These are phyloP conservation scores for Cephus pygmeus DNA, from an alignment of 2,888 invertebrate genomes.

Conservation along the genomic window DNA sequence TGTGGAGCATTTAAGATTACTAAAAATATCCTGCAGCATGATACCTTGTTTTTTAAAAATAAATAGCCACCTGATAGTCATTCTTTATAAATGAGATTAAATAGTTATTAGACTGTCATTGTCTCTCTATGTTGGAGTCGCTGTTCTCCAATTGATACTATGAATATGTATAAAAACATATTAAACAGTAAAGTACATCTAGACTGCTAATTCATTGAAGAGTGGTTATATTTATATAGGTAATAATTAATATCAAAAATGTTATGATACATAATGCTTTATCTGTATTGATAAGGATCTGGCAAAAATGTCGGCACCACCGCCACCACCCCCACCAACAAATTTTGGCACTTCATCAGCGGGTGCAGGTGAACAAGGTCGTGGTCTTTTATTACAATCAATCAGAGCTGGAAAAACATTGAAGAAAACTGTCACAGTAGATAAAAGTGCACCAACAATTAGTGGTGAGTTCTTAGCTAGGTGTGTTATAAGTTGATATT, in stretches of 20 bases:
- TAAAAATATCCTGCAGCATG: background rate
- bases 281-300: background rate
- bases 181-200: background rate
- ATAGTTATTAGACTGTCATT: background rate
- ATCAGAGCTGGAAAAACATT: constrained; percentile 85
- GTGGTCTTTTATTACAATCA: constrained; percentile 81
- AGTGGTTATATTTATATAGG: too few species aligned
- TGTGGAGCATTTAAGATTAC: background rate
- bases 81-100: background rate
- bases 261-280: background rate
- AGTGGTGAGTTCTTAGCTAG: constrained; percentile 69
- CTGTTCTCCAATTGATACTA: background rate
- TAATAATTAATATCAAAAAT: background rate
- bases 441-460: constrained; percentile 86
- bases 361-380: constrained; percentile 67
- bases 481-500: background rate
- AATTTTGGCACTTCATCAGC: constrained; percentile 65
- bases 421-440: constrained; percentile 89
- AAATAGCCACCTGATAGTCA: background rate
- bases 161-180: background rate
- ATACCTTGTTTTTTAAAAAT: background rate
- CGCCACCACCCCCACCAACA: constrained; percentile 74
- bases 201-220: too few species aligned
- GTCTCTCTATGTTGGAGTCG: background rate
- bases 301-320: constrained; percentile 70